Evolutionary conservation across 2,113 vertebrate genomes (phyloP).

Genomic region (Beaufortia kweichowensis): DNA sequence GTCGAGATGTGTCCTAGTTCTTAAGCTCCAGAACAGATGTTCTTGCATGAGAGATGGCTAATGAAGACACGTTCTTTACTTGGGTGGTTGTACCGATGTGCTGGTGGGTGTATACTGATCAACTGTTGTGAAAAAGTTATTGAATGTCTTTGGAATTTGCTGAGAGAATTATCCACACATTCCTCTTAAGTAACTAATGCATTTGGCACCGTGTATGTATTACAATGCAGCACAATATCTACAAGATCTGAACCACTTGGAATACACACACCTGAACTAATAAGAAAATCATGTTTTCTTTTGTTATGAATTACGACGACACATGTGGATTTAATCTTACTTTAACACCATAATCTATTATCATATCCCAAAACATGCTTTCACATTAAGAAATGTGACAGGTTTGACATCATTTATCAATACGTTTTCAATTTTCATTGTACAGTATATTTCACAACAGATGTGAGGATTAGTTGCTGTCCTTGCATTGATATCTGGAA

Average conservation of each 20-base stretch:
- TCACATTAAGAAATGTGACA: neutral
- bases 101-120: neutral
- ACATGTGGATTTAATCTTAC: neutral
- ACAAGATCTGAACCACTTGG: neutral
- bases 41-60: constrained; percentile 3
- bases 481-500: neutral
- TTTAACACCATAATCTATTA: neutral
- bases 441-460: too few relatives aligned
- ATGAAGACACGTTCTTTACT: neutral
- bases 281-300: constrained; percentile 6
- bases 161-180: neutral
- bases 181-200: neutral
- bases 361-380: neutral
- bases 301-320: neutral
- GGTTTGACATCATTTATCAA: neutral
- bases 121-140: neutral
- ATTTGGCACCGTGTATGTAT: neutral
- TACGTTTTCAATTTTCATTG: too few relatives aligned
- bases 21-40: neutral
- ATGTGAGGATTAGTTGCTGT: neutral
- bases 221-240: neutral
- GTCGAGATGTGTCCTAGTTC: neutral
- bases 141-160: neutral
- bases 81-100: neutral
- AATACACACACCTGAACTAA: neutral